Conservation (phyloP, 1,140 invertebrate species). For the Hetaerina americana region DNA sequence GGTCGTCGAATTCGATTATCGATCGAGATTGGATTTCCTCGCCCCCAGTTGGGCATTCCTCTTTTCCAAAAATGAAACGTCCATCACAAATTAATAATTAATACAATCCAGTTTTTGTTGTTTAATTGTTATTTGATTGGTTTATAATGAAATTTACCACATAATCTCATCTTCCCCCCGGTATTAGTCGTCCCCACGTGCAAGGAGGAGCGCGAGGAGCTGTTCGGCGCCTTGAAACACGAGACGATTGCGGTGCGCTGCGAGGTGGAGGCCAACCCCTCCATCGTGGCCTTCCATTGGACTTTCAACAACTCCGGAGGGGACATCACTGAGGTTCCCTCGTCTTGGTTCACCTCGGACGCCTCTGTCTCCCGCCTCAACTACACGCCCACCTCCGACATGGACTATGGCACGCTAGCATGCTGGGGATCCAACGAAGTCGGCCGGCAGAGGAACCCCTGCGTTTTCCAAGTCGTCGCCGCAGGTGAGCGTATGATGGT, state of each 20-base stretch:
- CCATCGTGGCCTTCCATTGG: constrained; percentile 68
- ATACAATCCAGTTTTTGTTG: neutral
- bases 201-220: constrained; percentile 52
- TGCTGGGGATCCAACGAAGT: constrained; percentile 74
- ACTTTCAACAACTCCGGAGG: constrained; percentile 72
- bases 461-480: constrained; percentile 68
- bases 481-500: constrained; percentile 47
- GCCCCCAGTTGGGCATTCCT: too few species aligned
- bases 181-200: constrained; percentile 66
- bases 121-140: neutral
- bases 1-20: too few species aligned
- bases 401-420: constrained; percentile 76
- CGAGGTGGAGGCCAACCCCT: constrained; percentile 73
- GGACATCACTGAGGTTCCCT: constrained; percentile 60
- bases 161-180: constrained; percentile 8
- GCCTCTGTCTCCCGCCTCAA: constrained; percentile 62
- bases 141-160: neutral
- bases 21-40: too few species aligned
- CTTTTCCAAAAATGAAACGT: neutral
- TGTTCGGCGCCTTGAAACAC: constrained; percentile 69
- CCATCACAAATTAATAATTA: neutral
- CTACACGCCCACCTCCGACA: constrained; percentile 70
- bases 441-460: constrained; percentile 68
- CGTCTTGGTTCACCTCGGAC: constrained; percentile 43
- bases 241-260: constrained; percentile 70